A percentile compares a stretch with the other conserved stretches of the same genome.
Evolutionary conservation across 2,113 vertebrate species (phyloP).

Genomic region (Tichodroma muraria): DNA sequence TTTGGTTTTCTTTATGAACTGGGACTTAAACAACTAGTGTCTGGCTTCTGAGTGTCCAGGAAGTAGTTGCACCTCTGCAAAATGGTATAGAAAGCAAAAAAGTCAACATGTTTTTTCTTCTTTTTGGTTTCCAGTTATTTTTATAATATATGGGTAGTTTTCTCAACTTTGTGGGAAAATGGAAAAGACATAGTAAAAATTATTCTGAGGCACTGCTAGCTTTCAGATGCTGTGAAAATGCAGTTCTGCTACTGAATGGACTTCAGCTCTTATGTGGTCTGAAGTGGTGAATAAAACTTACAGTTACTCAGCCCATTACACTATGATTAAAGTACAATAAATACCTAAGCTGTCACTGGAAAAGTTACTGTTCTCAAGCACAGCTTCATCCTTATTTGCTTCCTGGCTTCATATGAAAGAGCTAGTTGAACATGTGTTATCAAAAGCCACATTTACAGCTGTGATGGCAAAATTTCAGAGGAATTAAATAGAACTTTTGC

Average conservation of each 20-base stretch:
- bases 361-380: neutral
- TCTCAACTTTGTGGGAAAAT: neutral
- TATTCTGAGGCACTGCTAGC: neutral
- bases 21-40: neutral
- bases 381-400: neutral
- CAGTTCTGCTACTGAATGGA: neutral
- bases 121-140: neutral
- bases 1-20: neutral
- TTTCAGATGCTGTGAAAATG: neutral
- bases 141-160: neutral
- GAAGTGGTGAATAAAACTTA: neutral
- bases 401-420: slow-evolving; percentile 2
- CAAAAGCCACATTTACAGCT: neutral
- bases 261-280: neutral
- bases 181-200: neutral
- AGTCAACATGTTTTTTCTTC: accelerated
- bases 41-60: neutral
- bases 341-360: neutral
- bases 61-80: neutral
- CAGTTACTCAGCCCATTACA: neutral
- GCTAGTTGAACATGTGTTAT: neutral
- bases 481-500: neutral
- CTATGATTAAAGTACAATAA: neutral
- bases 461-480: neutral
- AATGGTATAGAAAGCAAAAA: neutral